phyloP scores from a whole-genome alignment of 2,888 invertebrate species.

The Pyralis farinalis region DNA sequence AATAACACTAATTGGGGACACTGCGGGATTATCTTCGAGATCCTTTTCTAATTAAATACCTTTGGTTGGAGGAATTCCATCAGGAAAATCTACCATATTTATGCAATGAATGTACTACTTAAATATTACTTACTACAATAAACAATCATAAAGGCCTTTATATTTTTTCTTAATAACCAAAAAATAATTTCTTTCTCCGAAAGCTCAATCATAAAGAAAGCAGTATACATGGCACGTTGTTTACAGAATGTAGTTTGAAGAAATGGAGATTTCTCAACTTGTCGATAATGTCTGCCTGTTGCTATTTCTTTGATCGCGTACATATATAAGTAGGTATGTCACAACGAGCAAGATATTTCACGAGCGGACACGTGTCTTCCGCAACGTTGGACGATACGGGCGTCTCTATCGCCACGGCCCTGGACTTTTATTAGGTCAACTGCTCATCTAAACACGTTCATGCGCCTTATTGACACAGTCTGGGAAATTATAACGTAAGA shows the following conservation, averaged over 20 bases:
- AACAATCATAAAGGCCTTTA: too few species aligned
- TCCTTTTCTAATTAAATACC: too few species aligned
- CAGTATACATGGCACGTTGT: too few species aligned
- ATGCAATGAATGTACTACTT: too few species aligned
- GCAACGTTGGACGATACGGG: conserved; percentile 19
- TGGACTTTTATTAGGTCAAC: conserved; percentile 35
- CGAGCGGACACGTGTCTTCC: conserved; percentile 33
- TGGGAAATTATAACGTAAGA: conserved; percentile 1
- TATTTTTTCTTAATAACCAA: too few species aligned
- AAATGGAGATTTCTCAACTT: neutral
- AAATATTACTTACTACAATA: too few species aligned
- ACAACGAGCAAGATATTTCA: neutral
- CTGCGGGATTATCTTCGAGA: too few species aligned
- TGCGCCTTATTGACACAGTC: conserved; percentile 9
- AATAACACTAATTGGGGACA: too few species aligned
- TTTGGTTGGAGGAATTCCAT: too few species aligned
- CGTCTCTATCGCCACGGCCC: conserved; percentile 32
- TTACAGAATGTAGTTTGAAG: neutral
- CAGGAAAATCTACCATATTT: too few species aligned
- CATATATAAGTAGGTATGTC: neutral
- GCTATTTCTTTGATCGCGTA: conserved; percentile 26
- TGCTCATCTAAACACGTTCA: conserved; percentile 29
- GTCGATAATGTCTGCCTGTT: conserved; percentile 10
- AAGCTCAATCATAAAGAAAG: too few species aligned
- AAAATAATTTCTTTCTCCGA: too few species aligned